Evolutionary conservation across 2,888 invertebrate genomes (phyloP), one percentile per base, ranked within the genome.

Genomic region (Lapara coniferarum): DNA sequence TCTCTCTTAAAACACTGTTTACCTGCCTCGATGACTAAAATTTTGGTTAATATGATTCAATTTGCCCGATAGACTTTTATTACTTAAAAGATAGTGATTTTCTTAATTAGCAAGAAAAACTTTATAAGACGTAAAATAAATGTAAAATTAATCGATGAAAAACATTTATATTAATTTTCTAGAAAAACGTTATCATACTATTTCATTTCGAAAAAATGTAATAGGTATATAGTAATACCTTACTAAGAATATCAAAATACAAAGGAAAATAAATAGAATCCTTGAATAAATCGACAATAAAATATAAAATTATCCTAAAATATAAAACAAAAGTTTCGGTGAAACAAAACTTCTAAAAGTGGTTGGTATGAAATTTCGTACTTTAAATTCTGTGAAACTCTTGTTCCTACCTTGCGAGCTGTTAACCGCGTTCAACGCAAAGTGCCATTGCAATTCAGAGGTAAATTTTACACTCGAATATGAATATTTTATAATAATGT

Each of bases 311-410:
- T n/a, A 19, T 10, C 6, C 7, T 5, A 16, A 63, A 63, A 63
- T 56, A 30, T 12, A 63, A 46, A 16, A 44, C 57, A 7, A 19
- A 63, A 19, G 49, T 63, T 19, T 56, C 25, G 25, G 10, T 59
- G 63, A 0, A 59, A 46, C n/a, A n/a, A n/a, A n/a, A n/a, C 13
- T 63, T 63, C 19, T 46, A 19, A 49, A 46, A 16, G 59, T 37
- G 16, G 16, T 63, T 49, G 19, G 19, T 46, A 63, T 63, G 19
- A 63, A 63, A 63, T 63, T 49, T 46, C 1, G 63, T 49, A 49
- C 19, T 63, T 63, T 25, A 63, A 19, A 49, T 46, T 63, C 63
- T 10, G 46, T 12, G 7, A 55, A 63, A 63, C 63, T 49, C 46
- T 63, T 63, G 46, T 49, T 63, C 46, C 12, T 13, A n/a, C 19